These are phyloP conservation scores for Danio aesculapii DNA, from an alignment of 2,797 vertebrate species.

Conservation along the genomic window DNA sequence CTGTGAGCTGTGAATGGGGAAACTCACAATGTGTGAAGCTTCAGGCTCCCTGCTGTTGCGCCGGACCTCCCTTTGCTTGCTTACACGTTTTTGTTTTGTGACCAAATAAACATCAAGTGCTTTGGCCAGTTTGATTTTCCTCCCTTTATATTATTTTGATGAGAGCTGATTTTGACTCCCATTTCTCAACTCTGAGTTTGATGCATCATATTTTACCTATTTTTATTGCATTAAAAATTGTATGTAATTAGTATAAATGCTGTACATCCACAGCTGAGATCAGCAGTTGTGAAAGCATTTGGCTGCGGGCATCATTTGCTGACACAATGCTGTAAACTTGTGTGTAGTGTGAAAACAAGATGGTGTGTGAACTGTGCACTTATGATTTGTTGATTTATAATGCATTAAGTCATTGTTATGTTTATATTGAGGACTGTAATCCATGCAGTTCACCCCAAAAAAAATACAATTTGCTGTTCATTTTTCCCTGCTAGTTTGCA, in stretches of 20 bases:
- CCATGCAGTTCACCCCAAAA: no score
- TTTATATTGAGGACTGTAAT: background rate
- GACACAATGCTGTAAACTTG: background rate
- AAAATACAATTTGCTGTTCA: no score
- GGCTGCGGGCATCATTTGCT: background rate
- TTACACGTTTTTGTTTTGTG: background rate
- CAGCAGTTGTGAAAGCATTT: slow-evolving; percentile 7
- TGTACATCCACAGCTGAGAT: background rate
- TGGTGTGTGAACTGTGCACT: background rate
- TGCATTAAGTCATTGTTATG: background rate
- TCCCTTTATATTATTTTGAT: background rate
- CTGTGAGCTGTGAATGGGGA: background rate
- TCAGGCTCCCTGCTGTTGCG: background rate
- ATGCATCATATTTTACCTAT: background rate
- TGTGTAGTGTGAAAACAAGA: background rate
- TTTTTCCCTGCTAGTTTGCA: no score
- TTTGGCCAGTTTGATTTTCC: background rate
- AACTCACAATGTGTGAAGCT: background rate
- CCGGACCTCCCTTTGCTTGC: background rate
- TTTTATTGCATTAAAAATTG: background rate
- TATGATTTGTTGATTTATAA: background rate
- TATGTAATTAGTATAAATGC: background rate
- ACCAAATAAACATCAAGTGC: background rate
- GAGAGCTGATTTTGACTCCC: background rate
- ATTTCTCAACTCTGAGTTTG: background rate